Base-by-base conservation (phyloP, 2,888 invertebrate species). In the Caenorhabditis sinica region DNA sequence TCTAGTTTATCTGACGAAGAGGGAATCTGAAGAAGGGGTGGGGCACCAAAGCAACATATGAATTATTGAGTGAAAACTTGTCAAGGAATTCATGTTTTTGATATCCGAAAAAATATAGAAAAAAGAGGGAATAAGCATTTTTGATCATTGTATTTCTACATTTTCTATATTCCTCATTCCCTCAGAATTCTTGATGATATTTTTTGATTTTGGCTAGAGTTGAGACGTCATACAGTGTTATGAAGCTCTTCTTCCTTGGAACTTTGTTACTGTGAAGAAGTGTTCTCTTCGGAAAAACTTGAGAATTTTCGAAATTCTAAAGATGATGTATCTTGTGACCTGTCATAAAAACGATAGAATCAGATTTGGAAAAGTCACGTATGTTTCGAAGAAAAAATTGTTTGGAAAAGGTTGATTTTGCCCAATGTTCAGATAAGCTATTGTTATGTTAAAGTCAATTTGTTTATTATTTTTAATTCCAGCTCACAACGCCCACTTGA, bases 51-150 rank as follows among this genome's bases (percentile, higher is more conserved):
- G 17, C 33, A 33, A 13, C 30, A 23, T 17, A n/a, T 75, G 65
- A 75, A 75, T 75, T 30, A 75, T 75, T 75, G n/a, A 69, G 6
- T 5, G 25, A 60, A 33, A 71, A 63, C 61, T 77, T 77, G 77
- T 69, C 53, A 60, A 68, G 13, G 69, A 40, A 45, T 51, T 25
- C 60, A 43, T 75, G 66, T 75, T 60, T 75, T 60, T 58, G 75
- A 68, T 68, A 49, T 51, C 23, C 53, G 11, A 17, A 40, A 30
- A 36, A 69, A 69, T 23, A 71, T 28, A 25, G 23, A 56, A 40
- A 56, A 17, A 33, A 36, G 28, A 23, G 25, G 6, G n/a, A 65
- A 43, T 11, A 30, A 45, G 65, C n/a, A 40, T 69, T 69, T 56
- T 28, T 56, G 36, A 69, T 56, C 69, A 56, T 53, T 56, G 69